Evolutionary conservation across 2,888 invertebrate species (phyloP), one percentile per base, ranked within the genome.

Genomic region (Autographa pulchrina): DNA sequence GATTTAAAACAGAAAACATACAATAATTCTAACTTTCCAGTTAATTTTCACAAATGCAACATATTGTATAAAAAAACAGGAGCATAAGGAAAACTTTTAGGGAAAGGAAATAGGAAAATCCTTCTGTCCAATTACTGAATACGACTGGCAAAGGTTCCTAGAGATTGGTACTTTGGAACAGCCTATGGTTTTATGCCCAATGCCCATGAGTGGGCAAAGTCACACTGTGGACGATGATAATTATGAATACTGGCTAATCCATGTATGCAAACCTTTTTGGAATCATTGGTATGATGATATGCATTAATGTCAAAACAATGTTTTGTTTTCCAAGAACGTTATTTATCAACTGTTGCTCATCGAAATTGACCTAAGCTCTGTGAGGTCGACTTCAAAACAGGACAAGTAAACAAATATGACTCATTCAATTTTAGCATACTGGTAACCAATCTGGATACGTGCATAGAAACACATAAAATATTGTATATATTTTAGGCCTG

Each of bases 261-360:
- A 38, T 6, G 8, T 35, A 35, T 35, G 35, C 7, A 6, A 35
- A 8, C 11, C 38, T 38, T 11, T 38, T 11, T 11, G 38, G 2
- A 38, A 11, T 2, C 11, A 38, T 11, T 9, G 38, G 11, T 11
- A 11, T 38, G 11, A 38, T 38, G 11, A 38, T 38, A 38, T 38
- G 38, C 38, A 38, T 38, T n/a, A n/a, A n/a, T n/a, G 48, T 48
- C n/a, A n/a, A 48, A n/a, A 48, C 48, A 7, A 48, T 48, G 48
- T 48, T 48, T 48, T 48, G 48, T 48, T 48, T 43, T 48, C 48
- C 16, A 48, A 56, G 54, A 8, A 13, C 8, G 8, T 54, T 6
- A 25, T 20, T 56, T 56, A 56, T 56, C 54, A 56, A 14, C 13
- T 13, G 54, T 56, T 56, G 54, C 54, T 56, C 54, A 56, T 56